Evolutionary conservation across 2,888 invertebrate genomes (phyloP).

Genomic region (Beris chalybata): DNA sequence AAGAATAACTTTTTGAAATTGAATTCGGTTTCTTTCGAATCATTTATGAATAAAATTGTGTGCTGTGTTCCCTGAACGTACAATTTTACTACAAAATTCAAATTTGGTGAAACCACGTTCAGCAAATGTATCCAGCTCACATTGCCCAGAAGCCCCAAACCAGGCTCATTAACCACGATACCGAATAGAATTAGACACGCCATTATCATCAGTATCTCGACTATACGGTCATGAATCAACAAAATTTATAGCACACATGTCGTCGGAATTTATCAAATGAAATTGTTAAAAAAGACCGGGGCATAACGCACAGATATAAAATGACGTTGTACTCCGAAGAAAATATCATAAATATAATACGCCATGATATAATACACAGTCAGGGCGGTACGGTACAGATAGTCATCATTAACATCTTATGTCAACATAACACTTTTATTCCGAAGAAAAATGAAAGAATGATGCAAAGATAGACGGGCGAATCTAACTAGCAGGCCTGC

Average conservation of each 20-base stretch:
- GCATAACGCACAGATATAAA: slow-evolving; percentile 15
- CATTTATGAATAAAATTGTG: too few species aligned
- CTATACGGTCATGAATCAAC: slow-evolving; percentile 38
- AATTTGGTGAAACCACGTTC: too few species aligned
- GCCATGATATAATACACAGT: not conserved
- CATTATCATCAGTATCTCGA: slow-evolving; percentile 39
- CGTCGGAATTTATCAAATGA: slow-evolving; percentile 41
- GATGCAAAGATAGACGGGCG: not conserved
- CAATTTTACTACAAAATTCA: too few species aligned
- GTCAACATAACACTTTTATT: slow-evolving; percentile 23
- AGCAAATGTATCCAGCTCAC: too few species aligned
- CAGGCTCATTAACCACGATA: slow-evolving; percentile 22
- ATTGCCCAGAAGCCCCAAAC: too few species aligned
- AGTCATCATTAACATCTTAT: slow-evolving; percentile 26
- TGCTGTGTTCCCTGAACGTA: too few species aligned
- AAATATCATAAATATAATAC: too few species aligned
- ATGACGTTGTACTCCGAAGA: slow-evolving; percentile 3
- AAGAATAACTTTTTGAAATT: too few species aligned
- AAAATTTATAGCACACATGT: slow-evolving; percentile 41
- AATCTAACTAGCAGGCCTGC: not conserved
- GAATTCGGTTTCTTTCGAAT: too few species aligned
- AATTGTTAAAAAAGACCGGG: slow-evolving; percentile 23
- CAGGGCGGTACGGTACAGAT: not conserved
- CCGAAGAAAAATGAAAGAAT: too few species aligned
- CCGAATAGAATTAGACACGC: slow-evolving; percentile 38